These are phyloP conservation scores for Pinctada fucata DNA, from an alignment of 2,888 invertebrate genomes.

Conservation along the genomic window DNA sequence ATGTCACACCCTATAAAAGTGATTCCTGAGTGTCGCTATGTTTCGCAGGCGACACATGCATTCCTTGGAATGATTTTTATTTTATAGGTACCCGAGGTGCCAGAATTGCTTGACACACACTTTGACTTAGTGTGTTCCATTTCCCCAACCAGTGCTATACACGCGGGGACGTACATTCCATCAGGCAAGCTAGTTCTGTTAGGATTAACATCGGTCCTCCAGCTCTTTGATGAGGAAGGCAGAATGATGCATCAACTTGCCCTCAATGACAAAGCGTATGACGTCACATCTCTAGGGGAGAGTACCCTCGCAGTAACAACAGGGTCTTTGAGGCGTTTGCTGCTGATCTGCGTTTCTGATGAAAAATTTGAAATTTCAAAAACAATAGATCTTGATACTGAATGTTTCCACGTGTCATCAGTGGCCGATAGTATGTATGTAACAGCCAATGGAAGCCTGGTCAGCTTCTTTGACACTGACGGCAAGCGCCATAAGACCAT, in stretches of 20 bases:
- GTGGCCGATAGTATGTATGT: slow-evolving; percentile 23
- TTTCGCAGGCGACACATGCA: no score
- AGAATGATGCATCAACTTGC: neutral
- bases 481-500: slow-evolving; percentile 18
- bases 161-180: slow-evolving; percentile 13
- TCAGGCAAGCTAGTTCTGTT: slow-evolving; percentile 18
- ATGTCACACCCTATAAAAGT: no score
- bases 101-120: no score
- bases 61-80: no score
- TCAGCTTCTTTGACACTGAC: slow-evolving; percentile 19
- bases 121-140: neutral
- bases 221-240: neutral
- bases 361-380: neutral
- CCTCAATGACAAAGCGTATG: slow-evolving; percentile 25
- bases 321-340: slow-evolving; percentile 10
- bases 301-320: slow-evolving; percentile 18
- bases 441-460: slow-evolving; percentile 24
- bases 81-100: no score
- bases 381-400: slow-evolving; percentile 19
- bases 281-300: slow-evolving; percentile 10
- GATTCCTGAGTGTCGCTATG: no score
- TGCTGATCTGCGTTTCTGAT: slow-evolving; percentile 9
- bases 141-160: slow-evolving; percentile 13
- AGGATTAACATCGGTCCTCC: slow-evolving; percentile 15
- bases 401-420: slow-evolving; percentile 24